A percentile compares a stretch with the other conserved stretches of the same genome.
phyloP scores from a whole-genome alignment of 1,140 invertebrate genomes.

The Metaphire vulgaris region DNA sequence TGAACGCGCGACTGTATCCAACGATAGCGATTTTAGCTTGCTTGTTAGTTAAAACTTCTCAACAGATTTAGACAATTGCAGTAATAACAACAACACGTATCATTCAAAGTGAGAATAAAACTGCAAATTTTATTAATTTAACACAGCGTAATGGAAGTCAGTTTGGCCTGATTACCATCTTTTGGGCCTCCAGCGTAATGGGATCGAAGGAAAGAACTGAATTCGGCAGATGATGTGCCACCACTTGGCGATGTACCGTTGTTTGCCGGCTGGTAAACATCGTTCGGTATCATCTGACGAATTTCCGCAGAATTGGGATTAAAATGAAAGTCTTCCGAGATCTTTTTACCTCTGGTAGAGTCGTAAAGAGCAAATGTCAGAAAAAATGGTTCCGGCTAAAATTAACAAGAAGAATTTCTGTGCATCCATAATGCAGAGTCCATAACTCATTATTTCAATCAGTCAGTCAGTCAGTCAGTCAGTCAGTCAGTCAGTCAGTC shows the following conservation, averaged over 20 bases:
- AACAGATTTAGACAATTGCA: too few relatives aligned
- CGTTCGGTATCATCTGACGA: slow-evolving; percentile 56
- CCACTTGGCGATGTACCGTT: background rate
- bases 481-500: too few relatives aligned
- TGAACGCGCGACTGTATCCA: slow-evolving; percentile 9
- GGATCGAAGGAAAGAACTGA: background rate
- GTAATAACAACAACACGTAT: too few relatives aligned
- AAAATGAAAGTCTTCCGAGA: slow-evolving; percentile 89
- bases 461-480: too few relatives aligned
- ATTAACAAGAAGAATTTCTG: slow-evolving; percentile 25
- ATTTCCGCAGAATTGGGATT: slow-evolving; percentile 71
- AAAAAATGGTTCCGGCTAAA: slow-evolving; percentile 79
- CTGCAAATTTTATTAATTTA: too few relatives aligned
- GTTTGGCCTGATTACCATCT: too few relatives aligned
- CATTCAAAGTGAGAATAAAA: too few relatives aligned
- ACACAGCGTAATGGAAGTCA: too few relatives aligned
- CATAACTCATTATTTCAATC: too few relatives aligned
- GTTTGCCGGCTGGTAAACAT: slow-evolving; percentile 36
- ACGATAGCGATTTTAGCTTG: background rate
- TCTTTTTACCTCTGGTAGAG: slow-evolving; percentile 71
- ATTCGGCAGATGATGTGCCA: background rate
- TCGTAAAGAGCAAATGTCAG: slow-evolving; percentile 79
- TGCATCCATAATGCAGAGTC: slow-evolving; percentile 12
- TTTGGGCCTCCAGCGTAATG: background rate
- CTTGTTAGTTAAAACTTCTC: too few relatives aligned